Conservation (phyloP, 2,797 vertebrate genomes). For the Amblyraja radiata region DNA sequence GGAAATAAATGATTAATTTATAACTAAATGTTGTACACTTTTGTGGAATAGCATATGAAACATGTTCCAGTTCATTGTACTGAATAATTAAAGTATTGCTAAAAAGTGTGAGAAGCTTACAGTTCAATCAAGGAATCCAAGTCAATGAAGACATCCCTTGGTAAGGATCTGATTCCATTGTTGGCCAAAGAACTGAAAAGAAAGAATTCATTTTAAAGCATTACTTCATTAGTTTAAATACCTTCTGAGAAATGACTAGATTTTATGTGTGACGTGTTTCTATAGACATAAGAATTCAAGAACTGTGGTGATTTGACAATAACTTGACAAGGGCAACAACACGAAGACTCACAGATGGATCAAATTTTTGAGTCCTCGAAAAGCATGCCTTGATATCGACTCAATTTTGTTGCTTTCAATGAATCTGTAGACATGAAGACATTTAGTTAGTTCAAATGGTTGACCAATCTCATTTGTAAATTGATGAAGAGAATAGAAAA, state of each 20-base stretch:
- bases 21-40: background rate
- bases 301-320: background rate
- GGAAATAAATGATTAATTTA: background rate
- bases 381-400: conserved; percentile 81
- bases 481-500: background rate
- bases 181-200: conserved; percentile 87
- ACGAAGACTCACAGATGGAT: conserved; percentile 84
- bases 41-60: background rate
- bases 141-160: conserved; percentile 85
- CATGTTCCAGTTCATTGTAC: background rate
- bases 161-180: conserved; percentile 86
- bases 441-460: background rate
- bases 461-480: background rate
- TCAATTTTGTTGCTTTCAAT: conserved; percentile 95
- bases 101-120: conserved; percentile 64
- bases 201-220: conserved; percentile 36
- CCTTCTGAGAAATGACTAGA: conserved; percentile 15
- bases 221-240: background rate
- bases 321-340: background rate
- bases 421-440: conserved; percentile 64
- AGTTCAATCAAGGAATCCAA: conserved; percentile 94
- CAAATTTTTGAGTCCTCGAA: conserved; percentile 88
- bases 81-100: background rate
- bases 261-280: background rate
- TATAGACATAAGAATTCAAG: background rate